These are phyloP conservation scores for Stigmatopora argus DNA, from an alignment of 2,113 vertebrate genomes.

Conservation along the genomic window DNA sequence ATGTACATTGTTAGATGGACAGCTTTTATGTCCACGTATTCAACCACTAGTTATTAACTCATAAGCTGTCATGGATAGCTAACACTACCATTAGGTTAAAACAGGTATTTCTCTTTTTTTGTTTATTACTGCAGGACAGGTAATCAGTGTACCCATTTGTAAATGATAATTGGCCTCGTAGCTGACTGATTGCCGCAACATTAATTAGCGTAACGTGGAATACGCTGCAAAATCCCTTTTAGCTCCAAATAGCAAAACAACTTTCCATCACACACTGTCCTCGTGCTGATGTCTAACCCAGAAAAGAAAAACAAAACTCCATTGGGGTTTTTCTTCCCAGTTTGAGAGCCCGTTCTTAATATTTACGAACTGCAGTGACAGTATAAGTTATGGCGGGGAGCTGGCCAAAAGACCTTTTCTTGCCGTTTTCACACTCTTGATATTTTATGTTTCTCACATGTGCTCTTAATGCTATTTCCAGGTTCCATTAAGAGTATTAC, in stretches of 20 bases:
- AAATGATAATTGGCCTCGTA: slow-evolving; percentile 1
- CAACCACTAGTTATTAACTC: too few relatives aligned
- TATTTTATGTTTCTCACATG: slow-evolving; percentile 56
- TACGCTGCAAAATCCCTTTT: background rate
- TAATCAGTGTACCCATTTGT: slow-evolving; percentile 1
- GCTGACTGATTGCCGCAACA: slow-evolving; percentile 4
- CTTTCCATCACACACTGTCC: slow-evolving; percentile 7
- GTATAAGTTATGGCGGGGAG: slow-evolving; percentile 61
- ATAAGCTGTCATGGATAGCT: too few relatives aligned
- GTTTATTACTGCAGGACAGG: background rate
- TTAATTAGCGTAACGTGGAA: background rate
- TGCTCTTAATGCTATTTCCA: slow-evolving; percentile 48
- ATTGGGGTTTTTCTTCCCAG: slow-evolving; percentile 31
- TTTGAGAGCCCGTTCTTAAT: slow-evolving; percentile 62
- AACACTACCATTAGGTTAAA: too few relatives aligned
- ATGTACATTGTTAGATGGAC: too few relatives aligned
- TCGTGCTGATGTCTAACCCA: slow-evolving; percentile 28
- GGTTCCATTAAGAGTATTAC: slow-evolving; percentile 31
- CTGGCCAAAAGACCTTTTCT: slow-evolving; percentile 54
- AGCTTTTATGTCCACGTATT: too few relatives aligned
- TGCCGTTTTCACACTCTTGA: slow-evolving; percentile 60
- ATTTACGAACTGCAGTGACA: slow-evolving; percentile 60
- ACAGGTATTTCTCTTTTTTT: background rate
- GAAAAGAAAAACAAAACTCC: slow-evolving; percentile 26
- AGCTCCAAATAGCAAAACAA: slow-evolving; percentile 1